Evolutionary conservation across 2,888 invertebrate species (phyloP), one percentile per base, ranked within the genome.

Genomic region (Craniophora ligustri): DNA sequence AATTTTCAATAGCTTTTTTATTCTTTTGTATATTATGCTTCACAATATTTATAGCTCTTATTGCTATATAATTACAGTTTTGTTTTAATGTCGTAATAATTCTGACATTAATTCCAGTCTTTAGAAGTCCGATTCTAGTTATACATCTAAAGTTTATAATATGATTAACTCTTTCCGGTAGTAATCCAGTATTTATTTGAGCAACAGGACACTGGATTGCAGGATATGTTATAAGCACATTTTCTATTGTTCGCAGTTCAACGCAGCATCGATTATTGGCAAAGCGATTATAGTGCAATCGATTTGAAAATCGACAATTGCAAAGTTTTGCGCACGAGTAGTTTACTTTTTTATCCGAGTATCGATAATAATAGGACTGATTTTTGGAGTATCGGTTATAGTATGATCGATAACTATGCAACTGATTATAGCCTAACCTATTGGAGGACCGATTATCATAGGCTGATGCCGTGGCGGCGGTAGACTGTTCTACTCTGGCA

Each of bases 31-130:
- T 16, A 44, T 66, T 56, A 35, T 60, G 36, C 14, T 26, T 15
- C 5, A 31, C 23, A 19, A 34, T 15, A 18, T 44, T 21, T 34
- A 40, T 38, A 8, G 54, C 84, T 82, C 0, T 88, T 88, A 35
- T 85, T 83, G 39, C 85, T 84, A n/a, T 81, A 30, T 78, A 82
- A 3, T 76, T 51, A 26, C 76, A 82, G 8, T 69, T 68, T 39
- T 71, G 80, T 2, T 65, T 57, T 5, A 45, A 41, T n/a, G 2
- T 26, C 8, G 48, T 67, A 0, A 30, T 15, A 15, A 31, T 54
- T 8, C 28, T 34, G 5, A 56, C 18, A 40, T 30, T 18, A 19
- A 14, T 54, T 10, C 32, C 57, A 26, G 39, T 28, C 14, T 13
- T 51, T 4, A 11, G 34, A 21, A 54, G 10, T 35, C n/a, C 16